Conservation (phyloP, 2,113 vertebrate genomes). For the Hemiprocne comata region DNA sequence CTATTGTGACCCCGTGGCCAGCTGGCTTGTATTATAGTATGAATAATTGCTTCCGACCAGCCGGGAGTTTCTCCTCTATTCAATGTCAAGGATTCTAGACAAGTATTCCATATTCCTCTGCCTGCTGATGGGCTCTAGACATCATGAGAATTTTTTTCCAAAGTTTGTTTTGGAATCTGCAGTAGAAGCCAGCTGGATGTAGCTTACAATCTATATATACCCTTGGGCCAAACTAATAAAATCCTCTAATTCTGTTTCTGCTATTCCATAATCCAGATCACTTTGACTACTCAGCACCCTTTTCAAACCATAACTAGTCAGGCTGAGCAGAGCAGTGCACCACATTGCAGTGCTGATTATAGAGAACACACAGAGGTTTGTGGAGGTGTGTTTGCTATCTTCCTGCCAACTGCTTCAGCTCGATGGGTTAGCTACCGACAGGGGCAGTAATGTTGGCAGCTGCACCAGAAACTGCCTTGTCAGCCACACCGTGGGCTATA, state of each 20-base stretch:
- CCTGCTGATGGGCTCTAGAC: background rate
- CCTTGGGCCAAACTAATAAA: background rate
- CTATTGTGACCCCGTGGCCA: background rate
- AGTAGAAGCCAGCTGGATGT: background rate
- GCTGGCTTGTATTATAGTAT: background rate
- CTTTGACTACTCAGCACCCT: background rate
- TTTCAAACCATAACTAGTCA: background rate
- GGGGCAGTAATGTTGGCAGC: background rate
- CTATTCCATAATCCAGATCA: background rate
- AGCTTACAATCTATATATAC: background rate
- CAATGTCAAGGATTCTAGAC: background rate
- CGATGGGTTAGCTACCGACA: background rate
- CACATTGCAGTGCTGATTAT: accelerated
- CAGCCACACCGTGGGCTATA: background rate
- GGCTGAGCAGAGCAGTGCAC: background rate
- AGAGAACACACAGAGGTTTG: background rate
- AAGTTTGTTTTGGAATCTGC: background rate
- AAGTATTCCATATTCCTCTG: background rate
- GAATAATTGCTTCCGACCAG: background rate
- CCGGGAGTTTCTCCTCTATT: conserved; percentile 2
- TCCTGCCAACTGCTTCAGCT: background rate
- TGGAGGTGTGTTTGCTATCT: background rate
- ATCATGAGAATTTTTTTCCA: background rate
- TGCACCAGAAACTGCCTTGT: background rate
- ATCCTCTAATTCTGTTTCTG: background rate